Conservation (phyloP, 1,140 invertebrate species). For the Trachymyrmex cornetzi region DNA sequence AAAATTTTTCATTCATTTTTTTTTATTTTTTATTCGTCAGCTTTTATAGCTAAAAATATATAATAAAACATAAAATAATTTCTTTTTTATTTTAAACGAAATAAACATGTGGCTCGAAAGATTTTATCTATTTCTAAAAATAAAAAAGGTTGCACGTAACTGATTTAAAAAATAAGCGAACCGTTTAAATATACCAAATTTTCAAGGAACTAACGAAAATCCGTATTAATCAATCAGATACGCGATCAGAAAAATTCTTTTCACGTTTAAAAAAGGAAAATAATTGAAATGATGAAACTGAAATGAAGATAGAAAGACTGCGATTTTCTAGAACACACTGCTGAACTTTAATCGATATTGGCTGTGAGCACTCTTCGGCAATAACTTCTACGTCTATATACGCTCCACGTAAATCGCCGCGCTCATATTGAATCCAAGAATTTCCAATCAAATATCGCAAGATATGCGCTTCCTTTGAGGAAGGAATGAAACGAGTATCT, state of each 20-base stretch:
- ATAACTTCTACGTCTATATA: slow-evolving; percentile 44
- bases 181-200: background rate
- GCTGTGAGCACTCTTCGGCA: background rate
- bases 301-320: background rate
- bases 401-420: slow-evolving; percentile 39
- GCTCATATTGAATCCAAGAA: slow-evolving; percentile 61
- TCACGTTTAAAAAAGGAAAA: background rate
- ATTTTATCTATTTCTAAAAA: too few relatives aligned
- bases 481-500: slow-evolving; percentile 27
- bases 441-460: slow-evolving; percentile 61
- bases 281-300: background rate
- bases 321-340: background rate
- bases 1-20: too few relatives aligned
- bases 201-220: background rate
- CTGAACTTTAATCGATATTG: slow-evolving; percentile 49
- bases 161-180: too few relatives aligned
- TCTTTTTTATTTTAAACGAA: too few relatives aligned
- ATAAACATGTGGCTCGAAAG: too few relatives aligned
- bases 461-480: slow-evolving; percentile 40
- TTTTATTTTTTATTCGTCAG: too few relatives aligned
- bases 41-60: too few relatives aligned
- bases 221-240: background rate
- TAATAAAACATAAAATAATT: too few relatives aligned
- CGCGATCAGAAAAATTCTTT: background rate
- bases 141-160: too few relatives aligned